phyloP scores from a whole-genome alignment of 2,113 vertebrate species.

The Poeciliopsis prolifica region DNA sequence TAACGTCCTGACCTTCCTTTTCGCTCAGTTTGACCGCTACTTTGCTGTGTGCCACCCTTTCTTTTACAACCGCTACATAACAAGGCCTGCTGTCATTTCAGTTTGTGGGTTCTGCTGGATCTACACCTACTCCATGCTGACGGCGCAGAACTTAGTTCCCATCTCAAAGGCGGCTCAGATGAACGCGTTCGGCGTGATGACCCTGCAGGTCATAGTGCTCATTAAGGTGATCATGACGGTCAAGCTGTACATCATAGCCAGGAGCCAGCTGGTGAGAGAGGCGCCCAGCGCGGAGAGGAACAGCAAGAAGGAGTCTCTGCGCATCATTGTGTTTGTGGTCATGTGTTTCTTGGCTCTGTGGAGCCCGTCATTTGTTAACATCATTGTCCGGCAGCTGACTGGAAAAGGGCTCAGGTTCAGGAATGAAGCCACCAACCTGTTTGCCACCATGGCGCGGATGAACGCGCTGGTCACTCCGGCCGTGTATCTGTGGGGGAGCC shows the following conservation, averaged over 20 bases:
- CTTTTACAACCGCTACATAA: constrained; percentile 76
- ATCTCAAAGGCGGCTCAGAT: constrained; percentile 75
- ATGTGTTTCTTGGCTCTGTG: constrained; percentile 78
- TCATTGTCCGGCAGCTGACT: constrained; percentile 75
- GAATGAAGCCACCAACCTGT: constrained; percentile 80
- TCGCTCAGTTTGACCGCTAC: constrained; percentile 82
- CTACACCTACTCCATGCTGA: constrained; percentile 76
- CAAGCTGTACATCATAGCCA: constrained; percentile 79
- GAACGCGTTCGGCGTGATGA: constrained; percentile 76
- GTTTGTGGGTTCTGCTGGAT: constrained; percentile 77
- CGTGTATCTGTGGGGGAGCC: constrained; percentile 80
- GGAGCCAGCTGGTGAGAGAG: constrained; percentile 73
- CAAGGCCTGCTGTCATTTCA: constrained; percentile 54
- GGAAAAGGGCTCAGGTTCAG: constrained; percentile 67
- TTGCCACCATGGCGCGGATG: constrained; percentile 77
- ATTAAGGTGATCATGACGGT: constrained; percentile 78
- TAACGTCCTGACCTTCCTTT: constrained; percentile 80
- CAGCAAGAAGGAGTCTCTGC: constrained; percentile 78
- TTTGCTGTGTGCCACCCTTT: constrained; percentile 79
- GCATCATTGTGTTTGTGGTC: constrained; percentile 80
- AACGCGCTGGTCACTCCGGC: constrained; percentile 78
- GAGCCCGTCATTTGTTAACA: constrained; percentile 81
- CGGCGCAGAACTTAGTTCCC: constrained; percentile 73
- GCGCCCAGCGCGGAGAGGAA: constrained; percentile 70
- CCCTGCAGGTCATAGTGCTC: constrained; percentile 75